These are phyloP conservation scores for Dipodomys spectabilis DNA, from an alignment of 2,113 vertebrate species.

Conservation along the genomic window DNA sequence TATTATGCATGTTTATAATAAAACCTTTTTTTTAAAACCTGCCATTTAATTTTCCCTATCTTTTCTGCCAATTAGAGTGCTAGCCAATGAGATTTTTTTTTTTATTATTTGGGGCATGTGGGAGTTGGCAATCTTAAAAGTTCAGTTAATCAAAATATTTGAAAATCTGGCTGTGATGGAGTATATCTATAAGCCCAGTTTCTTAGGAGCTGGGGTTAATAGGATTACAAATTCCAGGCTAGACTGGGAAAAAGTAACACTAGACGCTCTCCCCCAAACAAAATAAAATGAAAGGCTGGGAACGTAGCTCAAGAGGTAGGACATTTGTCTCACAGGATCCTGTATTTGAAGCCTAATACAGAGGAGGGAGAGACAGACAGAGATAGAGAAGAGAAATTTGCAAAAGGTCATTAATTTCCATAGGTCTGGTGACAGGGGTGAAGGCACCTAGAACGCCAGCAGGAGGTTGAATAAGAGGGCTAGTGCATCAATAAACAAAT, in stretches of 20 bases:
- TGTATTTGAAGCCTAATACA: no score
- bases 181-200: no score
- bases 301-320: no score
- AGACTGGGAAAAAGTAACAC: no score
- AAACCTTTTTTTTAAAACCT: conserved; percentile 3
- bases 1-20: background rate
- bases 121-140: background rate
- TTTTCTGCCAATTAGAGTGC: background rate
- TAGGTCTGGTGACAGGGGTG: background rate
- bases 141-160: background rate
- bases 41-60: background rate
- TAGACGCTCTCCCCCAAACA: no score
- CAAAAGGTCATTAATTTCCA: background rate
- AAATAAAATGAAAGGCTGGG: no score
- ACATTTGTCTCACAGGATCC: no score
- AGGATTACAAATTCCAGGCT: no score
- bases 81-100: background rate
- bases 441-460: background rate
- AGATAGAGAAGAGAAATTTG: background rate
- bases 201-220: no score
- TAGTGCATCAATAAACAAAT: background rate
- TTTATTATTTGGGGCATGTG: background rate
- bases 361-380: no score
- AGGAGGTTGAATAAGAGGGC: background rate
- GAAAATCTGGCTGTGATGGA: no score